Evolutionary conservation across 2,888 invertebrate species (phyloP).

Genomic region (Andricus curvator): DNA sequence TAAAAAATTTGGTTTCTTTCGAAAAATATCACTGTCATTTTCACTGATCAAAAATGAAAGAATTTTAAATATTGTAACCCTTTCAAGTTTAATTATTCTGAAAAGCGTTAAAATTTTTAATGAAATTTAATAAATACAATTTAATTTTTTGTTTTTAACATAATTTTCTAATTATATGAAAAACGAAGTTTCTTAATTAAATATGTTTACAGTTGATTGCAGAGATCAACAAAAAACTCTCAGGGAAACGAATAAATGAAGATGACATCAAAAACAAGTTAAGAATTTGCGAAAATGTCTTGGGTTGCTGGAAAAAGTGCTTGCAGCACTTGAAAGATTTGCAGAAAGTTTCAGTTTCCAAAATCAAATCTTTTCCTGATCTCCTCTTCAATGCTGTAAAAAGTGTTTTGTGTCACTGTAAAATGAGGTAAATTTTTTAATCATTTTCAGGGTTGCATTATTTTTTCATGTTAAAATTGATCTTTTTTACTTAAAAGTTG

Average conservation of each 20-base stretch:
- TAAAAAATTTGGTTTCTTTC: too few species aligned
- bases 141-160: not conserved
- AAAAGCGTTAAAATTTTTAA: not conserved
- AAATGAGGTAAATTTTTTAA: slow-evolving; percentile 60
- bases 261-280: slow-evolving; percentile 56
- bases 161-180: not conserved
- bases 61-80: too few species aligned
- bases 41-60: too few species aligned
- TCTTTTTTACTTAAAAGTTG: too few species aligned
- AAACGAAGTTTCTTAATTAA: not conserved
- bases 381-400: slow-evolving; percentile 62
- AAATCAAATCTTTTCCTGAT: slow-evolving; percentile 59
- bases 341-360: slow-evolving; percentile 54
- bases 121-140: not conserved
- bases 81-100: too few species aligned
- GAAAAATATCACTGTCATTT: too few species aligned
- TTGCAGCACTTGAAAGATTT: slow-evolving; percentile 61
- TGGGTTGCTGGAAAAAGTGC: slow-evolving; percentile 68
- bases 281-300: slow-evolving; percentile 54
- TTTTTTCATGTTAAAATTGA: too few species aligned
- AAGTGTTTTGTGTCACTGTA: slow-evolving; percentile 66
- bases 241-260: slow-evolving; percentile 39
- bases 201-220: slow-evolving; percentile 54
- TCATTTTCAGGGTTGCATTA: not conserved
- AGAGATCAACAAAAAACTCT: slow-evolving; percentile 48